Evolutionary conservation across 2,797 vertebrate species (phyloP).

Genomic region (Peromyscus eremicus): DNA sequence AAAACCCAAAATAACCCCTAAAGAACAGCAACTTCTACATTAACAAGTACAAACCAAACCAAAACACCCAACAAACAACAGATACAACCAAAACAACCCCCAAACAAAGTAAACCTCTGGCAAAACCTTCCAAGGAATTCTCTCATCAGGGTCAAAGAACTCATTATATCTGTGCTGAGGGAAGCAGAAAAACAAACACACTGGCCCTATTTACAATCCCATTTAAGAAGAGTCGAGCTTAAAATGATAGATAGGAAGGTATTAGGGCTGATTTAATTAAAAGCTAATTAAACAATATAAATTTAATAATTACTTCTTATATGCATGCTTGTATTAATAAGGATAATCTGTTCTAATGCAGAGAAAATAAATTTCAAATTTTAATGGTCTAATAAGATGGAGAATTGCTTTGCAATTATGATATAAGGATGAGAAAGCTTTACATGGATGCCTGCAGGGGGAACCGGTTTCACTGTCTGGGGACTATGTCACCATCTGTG

Average conservation of each 20-base stretch:
- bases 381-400: background rate
- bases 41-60: background rate
- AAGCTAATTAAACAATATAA: slow-evolving; percentile 56
- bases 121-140: background rate
- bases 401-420: background rate
- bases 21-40: background rate
- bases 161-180: background rate
- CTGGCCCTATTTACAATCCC: background rate
- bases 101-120: background rate
- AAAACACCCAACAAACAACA: background rate
- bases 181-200: slow-evolving; percentile 12
- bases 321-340: slow-evolving; percentile 40
- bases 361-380: slow-evolving; percentile 42
- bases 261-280: slow-evolving; percentile 55
- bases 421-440: background rate
- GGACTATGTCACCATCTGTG: background rate
- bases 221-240: slow-evolving; percentile 36
- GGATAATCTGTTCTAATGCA: background rate
- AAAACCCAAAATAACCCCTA: background rate
- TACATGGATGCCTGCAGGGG: background rate
- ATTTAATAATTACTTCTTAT: slow-evolving; percentile 58
- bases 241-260: slow-evolving; percentile 17
- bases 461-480: background rate
- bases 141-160: background rate
- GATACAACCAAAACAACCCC: background rate